Evolutionary conservation across 2,113 vertebrate species (phyloP).

Genomic region (Gnathonemus echidnorhynchus): DNA sequence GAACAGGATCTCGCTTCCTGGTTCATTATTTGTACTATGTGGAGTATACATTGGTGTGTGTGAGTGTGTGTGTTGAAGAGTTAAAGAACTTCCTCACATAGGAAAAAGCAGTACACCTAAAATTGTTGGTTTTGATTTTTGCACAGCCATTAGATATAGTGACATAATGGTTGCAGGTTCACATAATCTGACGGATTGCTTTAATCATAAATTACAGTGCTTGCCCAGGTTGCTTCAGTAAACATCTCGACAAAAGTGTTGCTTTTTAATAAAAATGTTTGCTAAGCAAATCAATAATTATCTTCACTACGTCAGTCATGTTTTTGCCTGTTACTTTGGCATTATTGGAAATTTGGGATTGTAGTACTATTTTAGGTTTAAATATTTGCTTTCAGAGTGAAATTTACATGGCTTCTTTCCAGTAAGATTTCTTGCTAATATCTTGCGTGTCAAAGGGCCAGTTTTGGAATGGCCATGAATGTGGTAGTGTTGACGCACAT

Average conservation of each 20-base stretch:
- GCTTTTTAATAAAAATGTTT: background rate
- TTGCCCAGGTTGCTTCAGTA: background rate
- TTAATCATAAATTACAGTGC: background rate
- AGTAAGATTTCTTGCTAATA: background rate
- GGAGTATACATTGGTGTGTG: background rate
- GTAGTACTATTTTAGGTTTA: background rate
- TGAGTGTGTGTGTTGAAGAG: background rate
- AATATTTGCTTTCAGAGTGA: background rate
- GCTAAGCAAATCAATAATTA: background rate
- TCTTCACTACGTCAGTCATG: background rate
- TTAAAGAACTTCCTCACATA: background rate
- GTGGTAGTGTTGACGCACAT: background rate
- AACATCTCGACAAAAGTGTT: background rate
- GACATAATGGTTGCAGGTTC: background rate
- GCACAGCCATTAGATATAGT: background rate
- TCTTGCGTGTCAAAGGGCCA: background rate
- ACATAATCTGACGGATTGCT: background rate
- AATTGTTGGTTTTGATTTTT: background rate
- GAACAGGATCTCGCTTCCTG: background rate
- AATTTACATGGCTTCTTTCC: background rate
- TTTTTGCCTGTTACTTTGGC: background rate
- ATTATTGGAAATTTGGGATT: background rate
- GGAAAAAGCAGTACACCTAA: background rate
- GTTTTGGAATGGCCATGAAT: background rate
- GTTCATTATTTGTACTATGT: background rate